Conservation (phyloP, 1,140 invertebrate species). For the Portunus trituberculatus region DNA sequence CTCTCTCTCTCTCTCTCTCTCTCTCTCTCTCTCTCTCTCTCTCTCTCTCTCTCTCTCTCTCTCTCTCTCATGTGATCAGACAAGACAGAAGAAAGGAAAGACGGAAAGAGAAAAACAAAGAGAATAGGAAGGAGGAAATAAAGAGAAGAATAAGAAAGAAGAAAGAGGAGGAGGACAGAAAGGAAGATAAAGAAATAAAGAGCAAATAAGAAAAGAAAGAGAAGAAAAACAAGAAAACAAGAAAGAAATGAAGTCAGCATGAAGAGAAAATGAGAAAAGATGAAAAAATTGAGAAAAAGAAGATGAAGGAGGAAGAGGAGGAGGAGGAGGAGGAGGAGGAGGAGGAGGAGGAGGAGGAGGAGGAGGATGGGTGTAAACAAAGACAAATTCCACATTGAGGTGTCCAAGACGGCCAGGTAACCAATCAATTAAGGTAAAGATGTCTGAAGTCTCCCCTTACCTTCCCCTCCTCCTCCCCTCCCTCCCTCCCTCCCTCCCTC, state of each 20-base stretch:
- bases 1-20: too few species aligned
- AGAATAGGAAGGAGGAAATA: neutral
- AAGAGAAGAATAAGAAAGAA: neutral
- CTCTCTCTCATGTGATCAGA: too few species aligned
- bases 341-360: neutral
- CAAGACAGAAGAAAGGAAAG: too few species aligned
- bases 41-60: too few species aligned
- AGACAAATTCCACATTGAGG: slow-evolving; percentile 69
- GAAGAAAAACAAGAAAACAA: neutral
- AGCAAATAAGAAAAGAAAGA: neutral
- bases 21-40: too few species aligned
- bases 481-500: neutral
- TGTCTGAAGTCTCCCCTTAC: neutral
- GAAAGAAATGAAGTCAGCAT: neutral
- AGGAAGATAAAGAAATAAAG: neutral
- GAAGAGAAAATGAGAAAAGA: neutral
- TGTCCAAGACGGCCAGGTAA: slow-evolving; percentile 24
- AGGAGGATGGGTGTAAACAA: slow-evolving; percentile 46
- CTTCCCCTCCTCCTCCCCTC: neutral
- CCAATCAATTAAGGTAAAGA: slow-evolving; percentile 21
- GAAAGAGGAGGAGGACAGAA: neutral
- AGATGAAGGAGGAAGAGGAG: neutral
- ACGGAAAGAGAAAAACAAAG: too few species aligned
- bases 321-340: neutral
- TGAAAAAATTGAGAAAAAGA: neutral